These are phyloP conservation scores for Lutjanus erythropterus DNA, from an alignment of 2,113 vertebrate species.

Conservation along the genomic window DNA sequence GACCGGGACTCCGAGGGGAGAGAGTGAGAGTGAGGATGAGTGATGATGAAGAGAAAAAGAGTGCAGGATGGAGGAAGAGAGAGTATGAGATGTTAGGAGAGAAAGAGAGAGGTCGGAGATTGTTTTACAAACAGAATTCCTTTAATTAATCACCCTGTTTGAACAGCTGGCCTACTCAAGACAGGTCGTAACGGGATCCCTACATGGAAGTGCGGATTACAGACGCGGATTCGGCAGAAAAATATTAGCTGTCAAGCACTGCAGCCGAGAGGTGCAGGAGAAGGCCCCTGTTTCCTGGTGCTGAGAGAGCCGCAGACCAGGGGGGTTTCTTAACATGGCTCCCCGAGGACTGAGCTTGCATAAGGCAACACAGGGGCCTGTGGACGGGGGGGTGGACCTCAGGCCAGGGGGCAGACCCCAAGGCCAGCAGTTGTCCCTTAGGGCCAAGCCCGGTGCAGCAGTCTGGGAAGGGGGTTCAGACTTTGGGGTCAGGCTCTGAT, in stretches of 20 bases:
- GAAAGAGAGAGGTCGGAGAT: slow-evolving; percentile 81
- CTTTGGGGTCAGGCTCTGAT: slow-evolving; percentile 68
- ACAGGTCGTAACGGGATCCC: slow-evolving; percentile 86
- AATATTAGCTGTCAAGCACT: slow-evolving; percentile 86
- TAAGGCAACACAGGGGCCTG: slow-evolving; percentile 51
- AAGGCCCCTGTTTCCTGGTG: slow-evolving; percentile 84
- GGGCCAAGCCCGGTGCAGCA: slow-evolving; percentile 37
- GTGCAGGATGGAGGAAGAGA: slow-evolving; percentile 50
- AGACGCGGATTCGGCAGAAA: slow-evolving; percentile 83
- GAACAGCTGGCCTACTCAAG: slow-evolving; percentile 94
- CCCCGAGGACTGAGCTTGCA: slow-evolving; percentile 63
- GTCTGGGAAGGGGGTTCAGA: slow-evolving; percentile 62
- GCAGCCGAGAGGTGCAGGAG: slow-evolving; percentile 78
- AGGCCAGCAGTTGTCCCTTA: slow-evolving; percentile 58
- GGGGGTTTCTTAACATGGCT: slow-evolving; percentile 67
- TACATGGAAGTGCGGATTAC: slow-evolving; percentile 85
- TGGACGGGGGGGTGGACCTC: slow-evolving; percentile 10
- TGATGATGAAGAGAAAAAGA: slow-evolving; percentile 64
- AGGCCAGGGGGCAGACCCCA: slow-evolving; percentile 53
- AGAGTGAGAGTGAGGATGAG: slow-evolving; percentile 56
- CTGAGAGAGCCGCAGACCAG: slow-evolving; percentile 63
- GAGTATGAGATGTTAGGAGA: slow-evolving; percentile 57
- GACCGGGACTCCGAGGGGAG: slow-evolving; percentile 51
- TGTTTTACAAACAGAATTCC: slow-evolving; percentile 97
- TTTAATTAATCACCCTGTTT: slow-evolving; percentile 99